Percentiles rank a stretch among this genome's conserved stretches.
Conservation (phyloP, 2,888 invertebrate species). For the Pseudoips prasinana region DNA sequence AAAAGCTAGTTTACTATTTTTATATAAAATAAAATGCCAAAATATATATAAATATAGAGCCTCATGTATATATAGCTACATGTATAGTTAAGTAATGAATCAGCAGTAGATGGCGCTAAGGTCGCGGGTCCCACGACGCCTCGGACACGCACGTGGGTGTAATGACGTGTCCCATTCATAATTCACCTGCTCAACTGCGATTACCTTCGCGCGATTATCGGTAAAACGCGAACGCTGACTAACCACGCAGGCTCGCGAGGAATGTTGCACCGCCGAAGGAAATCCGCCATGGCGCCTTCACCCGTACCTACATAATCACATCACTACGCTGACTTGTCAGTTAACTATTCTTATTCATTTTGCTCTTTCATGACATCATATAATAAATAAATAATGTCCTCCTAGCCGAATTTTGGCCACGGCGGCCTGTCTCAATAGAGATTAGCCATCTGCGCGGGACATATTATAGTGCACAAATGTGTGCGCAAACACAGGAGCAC, state of each 20-base stretch:
- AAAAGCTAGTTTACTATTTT: no score
- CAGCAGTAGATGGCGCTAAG: slow-evolving; percentile 23
- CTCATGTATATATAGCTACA: no score
- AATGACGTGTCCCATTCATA: slow-evolving; percentile 66
- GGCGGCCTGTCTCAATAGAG: no score
- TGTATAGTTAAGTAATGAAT: slow-evolving; percentile 1
- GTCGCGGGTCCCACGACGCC: slow-evolving; percentile 27
- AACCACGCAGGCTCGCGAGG: slow-evolving; percentile 59
- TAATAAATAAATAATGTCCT: no score
- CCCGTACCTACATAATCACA: slow-evolving; percentile 50
- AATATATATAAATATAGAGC: no score
- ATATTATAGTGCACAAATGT: no score
- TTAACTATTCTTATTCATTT: slow-evolving; percentile 44
- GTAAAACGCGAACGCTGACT: slow-evolving; percentile 60
- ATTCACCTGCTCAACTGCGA: slow-evolving; percentile 59
- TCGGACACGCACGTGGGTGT: slow-evolving; percentile 37
- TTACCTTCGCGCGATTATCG: slow-evolving; percentile 54
- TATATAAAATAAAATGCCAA: no score
- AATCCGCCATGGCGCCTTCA: slow-evolving; percentile 73
- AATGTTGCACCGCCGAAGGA: slow-evolving; percentile 75
- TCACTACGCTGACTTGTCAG: slow-evolving; percentile 35
- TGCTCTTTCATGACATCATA: slow-evolving; percentile 63
- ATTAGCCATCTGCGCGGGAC: no score
- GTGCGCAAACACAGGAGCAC: no score
- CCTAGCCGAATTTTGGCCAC: no score